phyloP scores from a whole-genome alignment of 35 echinoderm and acorn worm genomes.

The Hemicentrotus pulcherrimus region DNA sequence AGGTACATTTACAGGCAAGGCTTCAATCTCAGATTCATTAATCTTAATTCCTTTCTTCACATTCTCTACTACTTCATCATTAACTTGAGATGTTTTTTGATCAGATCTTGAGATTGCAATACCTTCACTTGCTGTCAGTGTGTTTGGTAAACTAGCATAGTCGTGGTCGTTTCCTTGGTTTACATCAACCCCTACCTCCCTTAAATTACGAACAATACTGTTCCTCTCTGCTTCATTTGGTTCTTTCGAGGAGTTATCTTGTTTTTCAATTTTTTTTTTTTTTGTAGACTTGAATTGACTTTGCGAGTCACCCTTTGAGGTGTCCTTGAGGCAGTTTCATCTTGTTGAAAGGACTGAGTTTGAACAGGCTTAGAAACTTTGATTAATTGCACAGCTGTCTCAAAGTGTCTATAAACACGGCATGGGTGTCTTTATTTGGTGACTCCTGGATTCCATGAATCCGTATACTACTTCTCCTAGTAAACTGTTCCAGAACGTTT shows the following conservation, averaged over 20 bases:
- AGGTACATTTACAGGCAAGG: neutral
- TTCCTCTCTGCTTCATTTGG: neutral
- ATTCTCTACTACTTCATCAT: neutral
- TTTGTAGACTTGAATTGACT: neutral
- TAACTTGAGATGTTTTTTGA: neutral
- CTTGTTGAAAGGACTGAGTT: too few relatives aligned
- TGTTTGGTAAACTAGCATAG: neutral
- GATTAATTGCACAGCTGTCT: too few relatives aligned
- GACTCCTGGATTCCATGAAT: too few relatives aligned
- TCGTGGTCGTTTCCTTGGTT: neutral
- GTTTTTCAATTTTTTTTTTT: neutral
- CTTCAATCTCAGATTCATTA: neutral
- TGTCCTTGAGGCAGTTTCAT: too few relatives aligned
- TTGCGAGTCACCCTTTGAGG: too few relatives aligned
- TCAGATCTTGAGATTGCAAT: neutral
- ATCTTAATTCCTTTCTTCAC: neutral
- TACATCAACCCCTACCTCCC: neutral
- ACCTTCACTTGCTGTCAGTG: neutral
- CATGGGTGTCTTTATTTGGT: too few relatives aligned
- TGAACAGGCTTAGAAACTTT: too few relatives aligned
- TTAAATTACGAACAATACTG: neutral
- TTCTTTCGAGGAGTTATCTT: neutral
- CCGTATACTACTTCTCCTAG: too few relatives aligned
- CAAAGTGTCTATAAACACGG: too few relatives aligned
- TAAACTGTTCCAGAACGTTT: too few relatives aligned